A percentile compares a stretch with the other conserved stretches of the same genome.
phyloP scores from a whole-genome alignment of 2,888 invertebrate species.

The Drosophila phalerata region DNA sequence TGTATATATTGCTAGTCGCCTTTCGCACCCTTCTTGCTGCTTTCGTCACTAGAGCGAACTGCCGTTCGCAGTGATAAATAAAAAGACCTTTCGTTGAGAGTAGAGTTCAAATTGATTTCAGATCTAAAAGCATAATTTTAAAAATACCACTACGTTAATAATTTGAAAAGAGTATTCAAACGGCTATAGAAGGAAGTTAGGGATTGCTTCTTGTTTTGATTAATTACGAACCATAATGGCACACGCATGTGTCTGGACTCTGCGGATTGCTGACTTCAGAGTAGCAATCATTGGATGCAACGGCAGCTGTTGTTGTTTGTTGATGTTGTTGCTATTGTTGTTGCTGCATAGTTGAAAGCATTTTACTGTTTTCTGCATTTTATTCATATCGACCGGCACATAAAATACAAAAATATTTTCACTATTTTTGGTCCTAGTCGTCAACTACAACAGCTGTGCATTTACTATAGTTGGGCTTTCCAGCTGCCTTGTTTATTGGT shows the following conservation, averaged over 20 bases:
- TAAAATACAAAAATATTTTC: conserved; percentile 68
- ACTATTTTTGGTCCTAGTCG: conserved; percentile 68
- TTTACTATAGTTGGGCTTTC: conserved; percentile 18
- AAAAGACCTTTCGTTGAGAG: too few relatives aligned
- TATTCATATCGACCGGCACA: conserved; percentile 71
- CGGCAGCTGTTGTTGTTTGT: conserved; percentile 26
- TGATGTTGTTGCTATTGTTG: conserved; percentile 23
- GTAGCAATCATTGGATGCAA: conserved; percentile 34
- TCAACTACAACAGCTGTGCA: conserved; percentile 47
- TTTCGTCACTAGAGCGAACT: too few relatives aligned
- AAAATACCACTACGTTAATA: neutral
- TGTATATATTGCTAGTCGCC: too few relatives aligned
- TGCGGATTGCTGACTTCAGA: conserved; percentile 9
- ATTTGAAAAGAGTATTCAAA: conserved; percentile 34
- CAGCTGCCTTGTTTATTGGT: conserved; percentile 43
- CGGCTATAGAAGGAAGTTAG: neutral
- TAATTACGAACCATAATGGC: conserved; percentile 70
- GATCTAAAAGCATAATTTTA: neutral
- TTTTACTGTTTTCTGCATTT: conserved; percentile 78
- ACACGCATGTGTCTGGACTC: conserved; percentile 50
- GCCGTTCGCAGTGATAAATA: too few relatives aligned
- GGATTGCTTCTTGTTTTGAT: conserved; percentile 47
- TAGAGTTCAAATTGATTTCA: too few relatives aligned
- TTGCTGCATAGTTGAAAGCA: conserved; percentile 70
- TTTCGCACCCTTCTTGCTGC: too few relatives aligned